These are phyloP conservation scores for Ataeniobius toweri DNA, from an alignment of 2,797 vertebrate genomes.

Conservation along the genomic window DNA sequence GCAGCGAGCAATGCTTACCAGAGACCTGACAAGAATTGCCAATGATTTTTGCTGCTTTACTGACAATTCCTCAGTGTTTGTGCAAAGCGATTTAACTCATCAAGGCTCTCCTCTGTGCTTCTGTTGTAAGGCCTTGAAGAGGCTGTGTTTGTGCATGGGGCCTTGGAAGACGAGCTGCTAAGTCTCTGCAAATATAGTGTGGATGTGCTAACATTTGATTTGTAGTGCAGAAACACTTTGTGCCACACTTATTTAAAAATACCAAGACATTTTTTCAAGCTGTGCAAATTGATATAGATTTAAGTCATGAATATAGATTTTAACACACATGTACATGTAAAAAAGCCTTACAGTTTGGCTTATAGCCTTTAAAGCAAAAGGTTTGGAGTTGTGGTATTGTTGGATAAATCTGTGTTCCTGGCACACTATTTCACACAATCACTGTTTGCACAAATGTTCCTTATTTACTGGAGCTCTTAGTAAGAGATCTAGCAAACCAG, in stretches of 20 bases:
- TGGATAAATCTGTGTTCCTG: slow-evolving; percentile 1
- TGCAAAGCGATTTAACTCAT: slow-evolving; percentile 78
- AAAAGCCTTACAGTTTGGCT: not conserved
- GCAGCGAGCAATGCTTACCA: slow-evolving; percentile 76
- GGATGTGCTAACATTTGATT: slow-evolving; percentile 63
- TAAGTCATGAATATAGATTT: slow-evolving; percentile 4
- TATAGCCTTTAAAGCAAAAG: not conserved
- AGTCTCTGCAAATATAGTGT: slow-evolving; percentile 59
- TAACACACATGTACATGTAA: not conserved
- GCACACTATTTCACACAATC: slow-evolving; percentile 19
- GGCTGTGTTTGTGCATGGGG: slow-evolving; percentile 71
- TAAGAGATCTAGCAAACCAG: not conserved
- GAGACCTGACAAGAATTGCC: slow-evolving; percentile 82
- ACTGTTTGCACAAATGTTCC: slow-evolving; percentile 37
- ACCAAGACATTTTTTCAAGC: slow-evolving; percentile 12
- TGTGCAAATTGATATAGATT: slow-evolving; percentile 13
- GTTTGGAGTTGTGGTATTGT: not conserved
- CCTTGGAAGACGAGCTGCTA: slow-evolving; percentile 71
- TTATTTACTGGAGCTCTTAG: slow-evolving; percentile 25
- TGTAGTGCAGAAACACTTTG: slow-evolving; percentile 47
- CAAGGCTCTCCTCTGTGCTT: slow-evolving; percentile 79
- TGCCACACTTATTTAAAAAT: slow-evolving; percentile 42
- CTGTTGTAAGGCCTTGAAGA: slow-evolving; percentile 77
- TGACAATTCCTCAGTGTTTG: slow-evolving; percentile 82
- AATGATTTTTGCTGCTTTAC: slow-evolving; percentile 78